phyloP scores from a whole-genome alignment of 2,888 invertebrate species.

The Platycheirus rosarum region DNA sequence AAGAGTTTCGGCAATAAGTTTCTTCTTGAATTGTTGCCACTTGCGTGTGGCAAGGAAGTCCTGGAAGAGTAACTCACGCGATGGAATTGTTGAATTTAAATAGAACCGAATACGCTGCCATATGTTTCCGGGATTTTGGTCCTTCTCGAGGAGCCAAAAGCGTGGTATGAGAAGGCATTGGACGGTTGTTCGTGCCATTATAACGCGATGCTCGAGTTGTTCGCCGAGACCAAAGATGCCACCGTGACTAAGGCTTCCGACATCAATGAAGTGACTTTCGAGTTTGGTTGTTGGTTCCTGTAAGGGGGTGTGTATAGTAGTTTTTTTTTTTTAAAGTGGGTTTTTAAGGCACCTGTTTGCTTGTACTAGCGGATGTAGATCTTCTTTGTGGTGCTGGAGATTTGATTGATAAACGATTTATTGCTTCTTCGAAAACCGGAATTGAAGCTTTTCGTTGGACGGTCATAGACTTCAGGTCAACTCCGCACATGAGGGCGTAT shows the following conservation, averaged over 20 bases:
- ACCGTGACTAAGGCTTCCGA: slow-evolving; percentile 80
- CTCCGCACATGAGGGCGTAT: slow-evolving; percentile 59
- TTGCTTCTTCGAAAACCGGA: slow-evolving; percentile 37
- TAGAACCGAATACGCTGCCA: slow-evolving; percentile 81
- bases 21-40: slow-evolving; percentile 79
- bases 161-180: slow-evolving; percentile 88
- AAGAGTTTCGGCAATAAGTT: slow-evolving; percentile 75
- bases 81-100: slow-evolving; percentile 79
- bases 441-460: slow-evolving; percentile 15
- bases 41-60: slow-evolving; percentile 78
- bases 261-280: slow-evolving; percentile 81
- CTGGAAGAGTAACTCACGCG: slow-evolving; percentile 78
- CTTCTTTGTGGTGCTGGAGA: background rate
- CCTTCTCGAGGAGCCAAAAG: slow-evolving; percentile 86
- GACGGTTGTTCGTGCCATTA: slow-evolving; percentile 86
- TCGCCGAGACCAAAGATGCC: slow-evolving; percentile 88
- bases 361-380: background rate
- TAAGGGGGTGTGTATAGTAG: background rate
- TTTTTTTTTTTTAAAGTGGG: background rate
- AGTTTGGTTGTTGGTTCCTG: slow-evolving; percentile 42
- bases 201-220: slow-evolving; percentile 86
- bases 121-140: slow-evolving; percentile 81
- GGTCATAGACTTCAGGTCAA: slow-evolving; percentile 24
- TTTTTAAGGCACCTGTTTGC: slow-evolving; percentile 28
- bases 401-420: slow-evolving; percentile 24